These are phyloP conservation scores for Himantopus leucocephalus DNA, from an alignment of 2,113 vertebrate genomes.

Conservation along the genomic window DNA sequence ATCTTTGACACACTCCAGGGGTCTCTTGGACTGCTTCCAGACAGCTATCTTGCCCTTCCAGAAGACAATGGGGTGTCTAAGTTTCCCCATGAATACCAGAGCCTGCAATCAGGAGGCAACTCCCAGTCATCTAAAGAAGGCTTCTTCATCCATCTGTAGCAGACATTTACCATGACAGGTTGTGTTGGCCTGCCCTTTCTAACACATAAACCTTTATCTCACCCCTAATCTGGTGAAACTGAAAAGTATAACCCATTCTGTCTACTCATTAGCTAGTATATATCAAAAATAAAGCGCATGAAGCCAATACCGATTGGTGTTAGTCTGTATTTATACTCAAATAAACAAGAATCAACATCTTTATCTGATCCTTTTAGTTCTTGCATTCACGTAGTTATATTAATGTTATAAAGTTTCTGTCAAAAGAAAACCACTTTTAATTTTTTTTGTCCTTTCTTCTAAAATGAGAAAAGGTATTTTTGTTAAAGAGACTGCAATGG, in stretches of 20 bases:
- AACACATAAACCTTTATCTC: neutral
- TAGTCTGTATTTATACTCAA: neutral
- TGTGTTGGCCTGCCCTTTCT: neutral
- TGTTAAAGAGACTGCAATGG: conserved; percentile 22
- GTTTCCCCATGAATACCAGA: neutral
- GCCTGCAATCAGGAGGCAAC: neutral
- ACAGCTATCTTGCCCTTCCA: neutral
- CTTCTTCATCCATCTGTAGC: neutral
- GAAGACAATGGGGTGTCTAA: neutral
- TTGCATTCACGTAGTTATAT: neutral
- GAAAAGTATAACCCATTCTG: neutral
- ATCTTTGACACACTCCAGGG: neutral
- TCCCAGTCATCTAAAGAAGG: neutral
- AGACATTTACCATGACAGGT: neutral
- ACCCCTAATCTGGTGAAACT: neutral
- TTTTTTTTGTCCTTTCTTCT: conserved; percentile 3
- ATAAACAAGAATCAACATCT: neutral
- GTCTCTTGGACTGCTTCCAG: neutral
- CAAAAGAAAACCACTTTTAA: neutral
- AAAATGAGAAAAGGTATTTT: conserved; percentile 22
- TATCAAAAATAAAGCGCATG: neutral
- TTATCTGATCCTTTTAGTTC: neutral
- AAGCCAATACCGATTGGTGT: neutral
- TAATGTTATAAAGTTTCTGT: conserved; percentile 1
- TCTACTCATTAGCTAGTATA: neutral